phyloP scores from a whole-genome alignment of 1,140 invertebrate species.

The Teleogryllus occipitalis region DNA sequence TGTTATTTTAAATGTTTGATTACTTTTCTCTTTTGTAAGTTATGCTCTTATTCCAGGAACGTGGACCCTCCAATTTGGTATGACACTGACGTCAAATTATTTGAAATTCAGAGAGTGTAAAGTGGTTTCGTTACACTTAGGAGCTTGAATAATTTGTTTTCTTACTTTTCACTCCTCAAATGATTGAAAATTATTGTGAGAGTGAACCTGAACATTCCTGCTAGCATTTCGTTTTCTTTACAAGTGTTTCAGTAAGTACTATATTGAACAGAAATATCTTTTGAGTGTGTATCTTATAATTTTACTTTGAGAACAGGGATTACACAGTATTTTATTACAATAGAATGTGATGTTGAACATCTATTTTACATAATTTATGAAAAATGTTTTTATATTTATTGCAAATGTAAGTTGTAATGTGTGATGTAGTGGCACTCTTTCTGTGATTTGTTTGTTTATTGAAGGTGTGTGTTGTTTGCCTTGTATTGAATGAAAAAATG shows the following conservation, averaged over 20 bases:
- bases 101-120: slow-evolving; percentile 91
- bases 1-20: neutral
- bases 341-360: neutral
- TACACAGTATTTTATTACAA: neutral
- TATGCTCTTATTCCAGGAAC: slow-evolving; percentile 60
- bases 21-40: slow-evolving; percentile 19
- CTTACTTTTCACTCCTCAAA: neutral
- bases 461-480: too few species aligned
- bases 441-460: too few species aligned
- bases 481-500: too few species aligned
- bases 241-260: neutral
- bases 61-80: slow-evolving; percentile 99
- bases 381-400: neutral
- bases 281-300: neutral
- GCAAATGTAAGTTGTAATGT: neutral
- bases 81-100: slow-evolving; percentile 96
- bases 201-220: neutral
- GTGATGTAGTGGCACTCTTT: neutral
- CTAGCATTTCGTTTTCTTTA: neutral
- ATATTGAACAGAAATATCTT: neutral
- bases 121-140: neutral
- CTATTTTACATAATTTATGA: neutral
- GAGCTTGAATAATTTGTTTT: neutral
- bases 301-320: neutral
- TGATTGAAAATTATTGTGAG: neutral